Base-by-base conservation (phyloP, 2,113 vertebrate genomes). In the Bettongia penicillata region DNA sequence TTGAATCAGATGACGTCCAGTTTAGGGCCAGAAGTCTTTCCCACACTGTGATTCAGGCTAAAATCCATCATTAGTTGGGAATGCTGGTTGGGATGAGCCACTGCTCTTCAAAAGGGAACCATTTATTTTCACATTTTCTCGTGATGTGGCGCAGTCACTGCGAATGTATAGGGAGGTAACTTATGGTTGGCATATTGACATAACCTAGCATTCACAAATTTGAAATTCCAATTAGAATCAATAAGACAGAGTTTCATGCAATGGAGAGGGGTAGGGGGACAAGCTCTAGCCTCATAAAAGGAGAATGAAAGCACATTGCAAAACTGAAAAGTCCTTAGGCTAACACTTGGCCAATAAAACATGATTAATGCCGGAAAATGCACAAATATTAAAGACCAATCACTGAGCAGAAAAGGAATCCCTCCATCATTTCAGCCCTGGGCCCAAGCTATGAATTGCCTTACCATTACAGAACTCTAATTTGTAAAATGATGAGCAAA, bases 401-500 rank as follows among this genome's bases (percentile, higher is more conserved):
- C 98, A 95, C 19, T 94, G 90, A 97, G 94, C 91, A 97, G 97
- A 98, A 98, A 98, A 68, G 61, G 91, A 98, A 98, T 93, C 51
- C 51, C 91, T 97, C 92, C 49, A 97, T 98, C 97, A 98, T 96
- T 98, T 98, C 97, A 98, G 93, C 94, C 94, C 93, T 95, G 10
- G 51, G 84, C 96, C 95, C 77, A 94, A 97, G 94, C 93, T 94
- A 97, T 89, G 95, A 98, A 98, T 97, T 98, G 96, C 93, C 55
- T 93, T 97, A 97, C 90, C 92, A 96, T 93, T 97, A 97, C 90
- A 98, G 93, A 98, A 96, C 0, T 96, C 92, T 94, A 98, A 98
- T 98, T 98, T 98, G 91, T 96, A 98, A 98, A 98, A 96, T 95
- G 96, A 97, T 97, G 94, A 98, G 96, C 52, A 96, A 98, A 98